A percentile compares a stretch with the other conserved stretches of the same genome.
These are phyloP conservation scores for Strix uralensis DNA, from an alignment of 2,113 vertebrate genomes.

Conservation along the genomic window DNA sequence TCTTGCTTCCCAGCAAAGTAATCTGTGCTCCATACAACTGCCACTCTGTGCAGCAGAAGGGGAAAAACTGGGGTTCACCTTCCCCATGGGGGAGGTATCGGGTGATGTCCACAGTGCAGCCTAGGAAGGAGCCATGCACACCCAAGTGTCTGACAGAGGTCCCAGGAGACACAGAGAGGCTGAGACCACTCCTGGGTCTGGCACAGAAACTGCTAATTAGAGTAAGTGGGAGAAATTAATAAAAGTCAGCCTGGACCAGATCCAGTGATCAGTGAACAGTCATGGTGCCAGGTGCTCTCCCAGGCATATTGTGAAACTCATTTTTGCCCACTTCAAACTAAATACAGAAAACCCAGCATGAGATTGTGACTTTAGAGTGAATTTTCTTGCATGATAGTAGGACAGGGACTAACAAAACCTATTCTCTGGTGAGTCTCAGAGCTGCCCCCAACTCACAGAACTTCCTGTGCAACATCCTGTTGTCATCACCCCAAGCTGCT, in stretches of 20 bases:
- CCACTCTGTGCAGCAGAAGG: neutral
- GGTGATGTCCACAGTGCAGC: rapidly evolving
- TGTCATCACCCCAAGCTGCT: rapidly evolving
- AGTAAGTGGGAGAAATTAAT: neutral
- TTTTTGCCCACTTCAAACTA: neutral
- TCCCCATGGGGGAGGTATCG: rapidly evolving
- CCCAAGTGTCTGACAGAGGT: neutral
- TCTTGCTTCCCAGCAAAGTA: neutral
- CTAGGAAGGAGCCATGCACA: rapidly evolving
- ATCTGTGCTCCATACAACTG: neutral
- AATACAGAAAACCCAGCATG: neutral
- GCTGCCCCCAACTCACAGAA: neutral
- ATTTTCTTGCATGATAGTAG: neutral
- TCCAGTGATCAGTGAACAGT: neutral
- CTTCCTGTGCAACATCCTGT: rapidly evolving
- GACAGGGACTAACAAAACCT: neutral
- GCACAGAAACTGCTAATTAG: neutral
- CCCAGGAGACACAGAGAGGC: neutral
- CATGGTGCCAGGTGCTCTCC: neutral
- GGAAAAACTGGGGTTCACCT: neutral
- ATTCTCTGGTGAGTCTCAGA: neutral
- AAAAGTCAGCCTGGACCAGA: neutral
- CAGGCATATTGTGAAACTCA: neutral
- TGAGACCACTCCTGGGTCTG: neutral
- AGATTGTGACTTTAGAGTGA: neutral